These are phyloP conservation scores for Radopholus similis DNA, from an alignment of 1,140 invertebrate genomes.

Conservation along the genomic window DNA sequence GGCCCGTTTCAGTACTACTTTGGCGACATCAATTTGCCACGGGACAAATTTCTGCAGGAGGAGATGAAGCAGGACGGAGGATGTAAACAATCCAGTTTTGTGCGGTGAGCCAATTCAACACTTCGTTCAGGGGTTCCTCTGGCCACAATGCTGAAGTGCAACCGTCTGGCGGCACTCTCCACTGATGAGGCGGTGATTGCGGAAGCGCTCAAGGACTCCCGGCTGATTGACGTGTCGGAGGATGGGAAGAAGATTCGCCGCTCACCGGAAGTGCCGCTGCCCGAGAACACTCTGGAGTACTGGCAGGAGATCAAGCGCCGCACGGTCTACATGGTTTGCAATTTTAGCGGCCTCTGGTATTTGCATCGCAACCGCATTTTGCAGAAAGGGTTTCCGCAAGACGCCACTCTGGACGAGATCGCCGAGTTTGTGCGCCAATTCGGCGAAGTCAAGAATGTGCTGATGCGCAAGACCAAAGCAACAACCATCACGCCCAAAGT, in stretches of 20 bases:
- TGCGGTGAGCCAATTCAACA: not conserved
- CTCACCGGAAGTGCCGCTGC: slow-evolving; percentile 72
- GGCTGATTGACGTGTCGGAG: slow-evolving; percentile 75
- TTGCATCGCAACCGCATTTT: slow-evolving; percentile 7
- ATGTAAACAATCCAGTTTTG: slow-evolving; percentile 65
- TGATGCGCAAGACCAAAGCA: slow-evolving; percentile 47
- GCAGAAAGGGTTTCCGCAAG: slow-evolving; percentile 79
- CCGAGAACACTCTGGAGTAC: slow-evolving; percentile 77
- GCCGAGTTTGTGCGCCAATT: slow-evolving; percentile 72
- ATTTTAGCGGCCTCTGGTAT: slow-evolving; percentile 5
- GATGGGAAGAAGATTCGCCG: slow-evolving; percentile 77
- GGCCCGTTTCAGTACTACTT: slow-evolving; percentile 70
- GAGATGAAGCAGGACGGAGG: slow-evolving; percentile 80
- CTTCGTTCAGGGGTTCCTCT: slow-evolving; percentile 70
- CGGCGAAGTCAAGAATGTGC: slow-evolving; percentile 73
- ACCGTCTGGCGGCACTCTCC: slow-evolving; percentile 73
- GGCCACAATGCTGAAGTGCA: slow-evolving; percentile 79
- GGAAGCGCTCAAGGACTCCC: slow-evolving; percentile 72
- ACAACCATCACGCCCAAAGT: slow-evolving; percentile 26
- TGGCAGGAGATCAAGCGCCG: slow-evolving; percentile 72
- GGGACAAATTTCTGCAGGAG: slow-evolving; percentile 82
- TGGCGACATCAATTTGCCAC: slow-evolving; percentile 79
- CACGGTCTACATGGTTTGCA: slow-evolving; percentile 71
- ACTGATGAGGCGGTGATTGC: slow-evolving; percentile 71
- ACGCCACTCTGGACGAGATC: slow-evolving; percentile 70